phyloP scores from a whole-genome alignment of 37 sponge, comb jelly and placozoan genomes.

The Aphrocallistes beatrix region DNA sequence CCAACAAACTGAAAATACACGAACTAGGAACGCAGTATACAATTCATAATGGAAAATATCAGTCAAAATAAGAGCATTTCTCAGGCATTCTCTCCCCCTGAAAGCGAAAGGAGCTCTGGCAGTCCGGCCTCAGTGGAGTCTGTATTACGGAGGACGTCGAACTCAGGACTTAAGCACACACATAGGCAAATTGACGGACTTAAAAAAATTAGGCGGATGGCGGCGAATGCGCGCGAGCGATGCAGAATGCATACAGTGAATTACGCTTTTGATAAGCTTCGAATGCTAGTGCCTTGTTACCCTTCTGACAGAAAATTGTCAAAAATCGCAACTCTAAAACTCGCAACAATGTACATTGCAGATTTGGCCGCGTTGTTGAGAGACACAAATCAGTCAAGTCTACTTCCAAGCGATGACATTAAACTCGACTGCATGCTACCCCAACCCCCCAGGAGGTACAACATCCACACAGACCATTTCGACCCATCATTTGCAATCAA shows the following conservation, averaged over 20 bases:
- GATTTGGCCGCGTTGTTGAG: slow-evolving; percentile 50
- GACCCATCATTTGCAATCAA: background rate
- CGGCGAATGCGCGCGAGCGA: slow-evolving; percentile 74
- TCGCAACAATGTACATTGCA: slow-evolving; percentile 70
- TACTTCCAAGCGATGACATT: background rate
- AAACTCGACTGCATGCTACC: background rate
- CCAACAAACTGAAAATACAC: background rate
- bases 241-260: slow-evolving; percentile 84
- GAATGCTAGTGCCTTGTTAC: slow-evolving; percentile 74
- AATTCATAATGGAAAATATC: background rate
- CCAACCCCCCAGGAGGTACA: slow-evolving; percentile 11
- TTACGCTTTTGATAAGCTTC: slow-evolving; percentile 70
- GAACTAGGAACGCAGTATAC: background rate
- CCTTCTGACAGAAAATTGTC: slow-evolving; percentile 85
- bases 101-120: background rate
- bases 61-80: background rate
- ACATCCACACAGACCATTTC: slow-evolving; percentile 6
- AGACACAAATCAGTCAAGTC: slow-evolving; percentile 20
- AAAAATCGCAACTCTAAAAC: slow-evolving; percentile 71
- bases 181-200: background rate
- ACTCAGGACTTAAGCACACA: background rate
- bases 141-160: background rate
- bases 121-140: background rate
- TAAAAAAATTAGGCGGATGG: slow-evolving; percentile 34
- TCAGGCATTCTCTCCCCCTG: background rate